Conservation (phyloP, 2,888 invertebrate species). For the Sarcophaga variegata region DNA sequence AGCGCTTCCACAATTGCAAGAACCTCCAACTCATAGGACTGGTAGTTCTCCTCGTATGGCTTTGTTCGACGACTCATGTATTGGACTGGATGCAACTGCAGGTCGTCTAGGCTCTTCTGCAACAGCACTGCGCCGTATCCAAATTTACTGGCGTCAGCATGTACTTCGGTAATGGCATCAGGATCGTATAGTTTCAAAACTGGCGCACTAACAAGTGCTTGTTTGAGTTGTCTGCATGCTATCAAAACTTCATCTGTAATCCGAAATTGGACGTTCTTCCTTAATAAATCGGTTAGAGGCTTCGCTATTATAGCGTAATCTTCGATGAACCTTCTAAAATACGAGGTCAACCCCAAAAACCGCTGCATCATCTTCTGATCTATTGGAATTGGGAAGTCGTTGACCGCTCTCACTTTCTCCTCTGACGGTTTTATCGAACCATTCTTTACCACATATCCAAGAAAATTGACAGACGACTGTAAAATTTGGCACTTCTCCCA, state of each 20-base stretch:
- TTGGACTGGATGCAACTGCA: constrained; percentile 71
- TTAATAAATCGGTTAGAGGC: constrained; percentile 74
- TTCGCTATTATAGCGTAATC: constrained; percentile 73
- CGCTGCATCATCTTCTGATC: constrained; percentile 52
- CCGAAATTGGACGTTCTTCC: constrained; percentile 60
- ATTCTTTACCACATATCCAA: constrained; percentile 59
- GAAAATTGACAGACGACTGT: constrained; percentile 35
- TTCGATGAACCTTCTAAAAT: constrained; percentile 54
- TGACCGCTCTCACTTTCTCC: constrained; percentile 54
- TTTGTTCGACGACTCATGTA: too few species aligned
- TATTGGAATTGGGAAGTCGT: constrained; percentile 52
- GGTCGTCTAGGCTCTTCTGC: constrained; percentile 68
- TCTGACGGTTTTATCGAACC: constrained; percentile 56
- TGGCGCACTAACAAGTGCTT: constrained; percentile 56
- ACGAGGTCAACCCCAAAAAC: constrained; percentile 66
- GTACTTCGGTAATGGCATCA: constrained; percentile 70
- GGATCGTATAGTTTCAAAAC: constrained; percentile 65
- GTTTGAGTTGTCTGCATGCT: constrained; percentile 61
- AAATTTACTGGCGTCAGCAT: constrained; percentile 69
- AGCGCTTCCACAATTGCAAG: too few species aligned
- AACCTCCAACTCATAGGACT: too few species aligned
- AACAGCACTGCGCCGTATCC: constrained; percentile 64
- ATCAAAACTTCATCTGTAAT: constrained; percentile 41
- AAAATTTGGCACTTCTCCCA: constrained; percentile 66
- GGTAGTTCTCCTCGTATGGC: too few species aligned